Evolutionary conservation across 2,113 vertebrate genomes (phyloP).

Genomic region (Coptodon rendalli): DNA sequence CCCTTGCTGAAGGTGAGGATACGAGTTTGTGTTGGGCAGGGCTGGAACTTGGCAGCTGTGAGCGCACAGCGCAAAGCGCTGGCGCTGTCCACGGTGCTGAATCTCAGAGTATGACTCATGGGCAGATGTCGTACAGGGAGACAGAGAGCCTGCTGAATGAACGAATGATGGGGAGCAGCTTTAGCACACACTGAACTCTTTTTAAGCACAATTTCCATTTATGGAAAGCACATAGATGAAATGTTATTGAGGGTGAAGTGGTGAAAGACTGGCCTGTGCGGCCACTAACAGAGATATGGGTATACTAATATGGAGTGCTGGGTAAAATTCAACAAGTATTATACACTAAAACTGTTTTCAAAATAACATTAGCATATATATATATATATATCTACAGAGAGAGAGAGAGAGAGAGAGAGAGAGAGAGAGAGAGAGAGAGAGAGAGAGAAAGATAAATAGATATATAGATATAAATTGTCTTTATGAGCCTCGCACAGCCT

Average conservation of each 20-base stretch:
- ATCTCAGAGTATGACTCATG: slow-evolving; percentile 50
- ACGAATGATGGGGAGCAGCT: not conserved
- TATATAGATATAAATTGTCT: not conserved
- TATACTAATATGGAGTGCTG: not conserved
- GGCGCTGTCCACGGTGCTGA: slow-evolving; percentile 73
- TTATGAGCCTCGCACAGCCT: not conserved
- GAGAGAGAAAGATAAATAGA: not conserved
- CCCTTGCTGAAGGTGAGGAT: not conserved
- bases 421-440: no score
- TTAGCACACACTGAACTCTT: not conserved
- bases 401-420: no score
- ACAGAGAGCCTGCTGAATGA: not conserved
- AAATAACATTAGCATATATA: not conserved
- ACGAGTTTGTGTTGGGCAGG: not conserved
- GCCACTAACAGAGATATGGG: not conserved
- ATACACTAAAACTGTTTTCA: not conserved
- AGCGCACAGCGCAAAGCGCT: not conserved
- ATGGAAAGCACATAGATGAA: not conserved
- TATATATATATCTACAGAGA: not conserved
- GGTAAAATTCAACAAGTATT: not conserved
- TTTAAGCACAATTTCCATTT: not conserved
- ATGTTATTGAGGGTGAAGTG: not conserved
- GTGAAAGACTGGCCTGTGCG: not conserved
- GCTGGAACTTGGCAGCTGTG: not conserved
- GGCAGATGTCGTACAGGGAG: not conserved